Conservation (phyloP, 64 coral and sea anemone species). For the Cladopsammia gracilis region DNA sequence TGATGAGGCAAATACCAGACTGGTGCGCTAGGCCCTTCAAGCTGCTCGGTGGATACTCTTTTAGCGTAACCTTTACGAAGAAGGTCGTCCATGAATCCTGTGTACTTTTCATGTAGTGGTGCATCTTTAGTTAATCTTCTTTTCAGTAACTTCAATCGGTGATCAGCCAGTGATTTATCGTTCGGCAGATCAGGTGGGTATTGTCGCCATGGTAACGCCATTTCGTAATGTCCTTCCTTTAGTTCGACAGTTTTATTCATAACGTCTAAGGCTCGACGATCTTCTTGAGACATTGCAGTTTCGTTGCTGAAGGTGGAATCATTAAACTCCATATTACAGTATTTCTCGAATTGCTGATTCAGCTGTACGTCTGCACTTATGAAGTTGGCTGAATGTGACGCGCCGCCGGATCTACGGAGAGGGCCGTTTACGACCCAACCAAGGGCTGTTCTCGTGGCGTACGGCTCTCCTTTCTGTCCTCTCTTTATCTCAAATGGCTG, state of each 20-base stretch:
- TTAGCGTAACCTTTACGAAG: constrained; percentile 30
- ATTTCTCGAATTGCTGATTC: neutral
- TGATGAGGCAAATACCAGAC: constrained; percentile 56
- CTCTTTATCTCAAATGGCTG: constrained; percentile 44
- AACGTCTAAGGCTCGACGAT: constrained; percentile 1
- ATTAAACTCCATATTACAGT: constrained; percentile 15
- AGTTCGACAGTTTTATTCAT: constrained; percentile 36
- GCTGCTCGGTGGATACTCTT: neutral
- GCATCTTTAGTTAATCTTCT: constrained; percentile 22
- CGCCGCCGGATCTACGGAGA: neutral
- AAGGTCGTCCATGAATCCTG: constrained; percentile 10
- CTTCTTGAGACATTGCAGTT: constrained; percentile 39
- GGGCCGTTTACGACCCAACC: constrained; percentile 61
- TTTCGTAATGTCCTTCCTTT: constrained; percentile 55
- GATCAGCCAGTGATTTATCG: constrained; percentile 31
- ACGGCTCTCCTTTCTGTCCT: constrained; percentile 50
- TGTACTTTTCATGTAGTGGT: constrained; percentile 37
- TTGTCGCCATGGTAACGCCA: constrained; percentile 26
- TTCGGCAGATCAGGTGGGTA: constrained; percentile 22
- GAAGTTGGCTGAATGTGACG: neutral
- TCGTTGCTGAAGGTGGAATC: neutral
- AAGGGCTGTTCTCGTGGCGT: constrained; percentile 36
- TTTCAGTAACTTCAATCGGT: constrained; percentile 9
- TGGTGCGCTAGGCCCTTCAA: neutral
- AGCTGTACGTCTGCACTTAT: constrained; percentile 14